Evolutionary conservation across 1,140 invertebrate species (phyloP).

Genomic region (Drusus annulatus): DNA sequence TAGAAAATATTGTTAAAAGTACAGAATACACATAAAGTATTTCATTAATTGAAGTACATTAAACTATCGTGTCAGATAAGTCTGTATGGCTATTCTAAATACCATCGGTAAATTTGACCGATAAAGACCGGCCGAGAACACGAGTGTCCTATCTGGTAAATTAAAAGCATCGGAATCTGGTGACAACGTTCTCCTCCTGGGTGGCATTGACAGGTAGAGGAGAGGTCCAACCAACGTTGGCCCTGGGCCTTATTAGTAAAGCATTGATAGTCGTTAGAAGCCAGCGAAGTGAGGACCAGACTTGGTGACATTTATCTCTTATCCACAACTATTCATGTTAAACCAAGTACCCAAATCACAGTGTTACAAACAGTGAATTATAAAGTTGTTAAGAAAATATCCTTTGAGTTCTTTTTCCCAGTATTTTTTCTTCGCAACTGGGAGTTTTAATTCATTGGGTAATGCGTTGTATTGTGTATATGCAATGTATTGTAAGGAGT

Average conservation of each 20-base stretch:
- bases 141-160: constrained; percentile 54
- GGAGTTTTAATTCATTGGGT: too few species aligned
- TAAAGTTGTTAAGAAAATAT: too few species aligned
- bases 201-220: constrained; percentile 57
- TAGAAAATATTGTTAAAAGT: too few species aligned
- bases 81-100: background rate
- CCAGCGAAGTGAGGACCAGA: background rate
- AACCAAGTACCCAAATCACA: too few species aligned
- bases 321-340: too few species aligned
- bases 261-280: constrained; percentile 48
- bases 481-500: too few species aligned
- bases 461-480: too few species aligned
- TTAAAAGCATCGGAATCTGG: constrained; percentile 54
- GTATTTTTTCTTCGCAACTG: too few species aligned
- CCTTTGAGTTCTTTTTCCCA: too few species aligned
- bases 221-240: constrained; percentile 12
- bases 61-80: background rate
- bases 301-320: background rate
- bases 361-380: too few species aligned
- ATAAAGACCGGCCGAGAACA: background rate
- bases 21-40: too few species aligned
- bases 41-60: background rate
- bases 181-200: constrained; percentile 56
- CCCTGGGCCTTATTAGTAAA: constrained; percentile 51
- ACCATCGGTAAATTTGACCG: background rate